Evolutionary conservation across 2,113 vertebrate species (phyloP), one percentile per base, ranked within the genome.

Genomic region (Gavialis gangeticus): DNA sequence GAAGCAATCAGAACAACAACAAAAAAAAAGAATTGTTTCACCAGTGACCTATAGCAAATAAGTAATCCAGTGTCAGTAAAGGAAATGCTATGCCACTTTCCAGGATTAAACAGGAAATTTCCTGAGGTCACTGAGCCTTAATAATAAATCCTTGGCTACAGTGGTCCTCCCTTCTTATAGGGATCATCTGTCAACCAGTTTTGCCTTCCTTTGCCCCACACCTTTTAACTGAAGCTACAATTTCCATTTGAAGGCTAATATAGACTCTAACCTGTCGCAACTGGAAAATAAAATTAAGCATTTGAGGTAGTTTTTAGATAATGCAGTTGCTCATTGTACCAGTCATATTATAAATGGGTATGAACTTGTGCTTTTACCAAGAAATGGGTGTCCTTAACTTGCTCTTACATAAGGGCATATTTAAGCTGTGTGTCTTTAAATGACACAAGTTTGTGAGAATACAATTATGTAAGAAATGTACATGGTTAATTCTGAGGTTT

Each of bases 161-260:
- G 30, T 2, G 30, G 30, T 69, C n/a, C 30, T 34, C 64, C n/a
- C n/a, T 69, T 34, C 19, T 18, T 34, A 17, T 16, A 67, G 66
- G 10, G 66, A 55, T 4, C 28, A 67, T 62, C 19, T 46, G 4
- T 60, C 6, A 19, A 46, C 21, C 54, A 19, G 15, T 67, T 69
- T 63, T 22, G 30, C 3, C 13, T 15, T 69, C 86, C 81, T 22
- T 2, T 55, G 81, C 81, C 34, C 8, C 71, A 3, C 28, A 27
- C 17, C 15, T 54, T 55, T 14, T 30, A 12, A 54, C 27, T 5
- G 34, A 55, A 5, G 3, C 1, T 27, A 19, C 0, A 10, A 0
- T 1, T 54, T 24, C 18, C 67, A 21, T 57, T 87, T 63, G 69
- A 18, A 56, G 30, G 12, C 59, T 30, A 27, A 24, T 22, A 78